These are phyloP conservation scores for Cerastoderma edule DNA, from an alignment of 2,888 invertebrate genomes.

Conservation along the genomic window DNA sequence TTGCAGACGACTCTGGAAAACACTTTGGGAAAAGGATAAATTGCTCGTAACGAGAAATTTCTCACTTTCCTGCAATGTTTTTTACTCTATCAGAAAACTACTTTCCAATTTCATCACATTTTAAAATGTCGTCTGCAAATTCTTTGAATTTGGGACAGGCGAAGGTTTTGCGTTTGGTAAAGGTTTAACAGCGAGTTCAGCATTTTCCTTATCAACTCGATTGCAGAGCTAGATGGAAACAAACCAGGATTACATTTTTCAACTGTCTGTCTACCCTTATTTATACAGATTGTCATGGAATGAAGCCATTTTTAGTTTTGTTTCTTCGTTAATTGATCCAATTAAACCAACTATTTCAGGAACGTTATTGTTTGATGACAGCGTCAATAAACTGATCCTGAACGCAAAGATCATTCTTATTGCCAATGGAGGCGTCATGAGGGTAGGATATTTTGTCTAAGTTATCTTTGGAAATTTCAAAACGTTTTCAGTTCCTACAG, in stretches of 20 bases:
- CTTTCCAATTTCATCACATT: too few species aligned
- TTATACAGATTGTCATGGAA: neutral
- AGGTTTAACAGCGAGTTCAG: neutral
- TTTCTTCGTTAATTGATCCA: neutral
- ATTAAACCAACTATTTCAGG: slow-evolving; percentile 43
- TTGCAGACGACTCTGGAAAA: too few species aligned
- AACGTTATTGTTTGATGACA: slow-evolving; percentile 77
- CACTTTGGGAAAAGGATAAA: too few species aligned
- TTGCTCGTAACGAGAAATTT: too few species aligned
- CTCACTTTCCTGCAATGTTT: too few species aligned
- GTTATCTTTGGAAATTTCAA: neutral
- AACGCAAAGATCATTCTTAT: slow-evolving; percentile 78
- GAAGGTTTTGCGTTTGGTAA: too few species aligned
- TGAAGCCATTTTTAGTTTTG: neutral
- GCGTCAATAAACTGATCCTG: slow-evolving; percentile 74
- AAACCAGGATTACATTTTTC: neutral
- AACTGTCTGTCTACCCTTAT: neutral
- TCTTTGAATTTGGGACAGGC: too few species aligned
- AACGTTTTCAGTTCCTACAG: neutral
- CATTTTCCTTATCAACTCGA: neutral
- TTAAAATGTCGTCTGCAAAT: too few species aligned
- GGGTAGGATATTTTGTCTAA: slow-evolving; percentile 62
- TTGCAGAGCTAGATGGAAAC: neutral
- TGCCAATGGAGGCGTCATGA: slow-evolving; percentile 75
- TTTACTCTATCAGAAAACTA: too few species aligned